Evolutionary conservation across 1,140 invertebrate genomes (phyloP), one percentile per base, ranked within the genome.

Genomic region (Leptoteleia sp.): DNA sequence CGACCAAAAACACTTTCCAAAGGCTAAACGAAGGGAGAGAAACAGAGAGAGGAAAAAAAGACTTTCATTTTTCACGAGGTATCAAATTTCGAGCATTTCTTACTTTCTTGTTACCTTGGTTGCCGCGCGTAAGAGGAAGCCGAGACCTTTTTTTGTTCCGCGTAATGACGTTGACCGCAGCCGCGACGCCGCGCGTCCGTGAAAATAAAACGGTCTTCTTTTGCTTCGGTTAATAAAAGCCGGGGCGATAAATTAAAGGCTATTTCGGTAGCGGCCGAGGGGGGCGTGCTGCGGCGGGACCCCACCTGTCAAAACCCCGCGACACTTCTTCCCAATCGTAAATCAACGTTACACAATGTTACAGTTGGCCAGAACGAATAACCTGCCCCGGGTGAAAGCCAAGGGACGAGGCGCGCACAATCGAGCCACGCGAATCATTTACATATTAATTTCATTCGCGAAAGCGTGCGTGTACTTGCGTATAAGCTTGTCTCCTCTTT

Each of bases 391-490:
- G 27, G 71, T 65, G 71, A 75, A 75, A 75, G 71, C n/a, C 65
- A 59, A 65, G 43, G 42, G 45, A 75, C 52, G 35, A 54, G 68
- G n/a, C n/a, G 25, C 33, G 31, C 61, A 75, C 71, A 50, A 64
- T 65, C 42, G 48, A 38, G 59, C 9, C 50, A 57, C 59, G 50
- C 59, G 52, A 73, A 73, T 73, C 57, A 55, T 73, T 73, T 64
- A 38, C 70, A 64, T 73, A 73, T 73, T 73, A 73, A 73, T 73
- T 64, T 57, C 22, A 47, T 37, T 45, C 42, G 48, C 57, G 68
- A 72, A 62, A 72, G 68, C 31, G 37, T 25, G 16, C 37, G 52
- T 31, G 13, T 11, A 19, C 35, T 35, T 47, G 59, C 35, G 50
- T n/a, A n/a, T n/a, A n/a, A n/a, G 29, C 35, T 17, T 27, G 12